Conservation (phyloP, 1,140 invertebrate species). For the Amyelois transitella region DNA sequence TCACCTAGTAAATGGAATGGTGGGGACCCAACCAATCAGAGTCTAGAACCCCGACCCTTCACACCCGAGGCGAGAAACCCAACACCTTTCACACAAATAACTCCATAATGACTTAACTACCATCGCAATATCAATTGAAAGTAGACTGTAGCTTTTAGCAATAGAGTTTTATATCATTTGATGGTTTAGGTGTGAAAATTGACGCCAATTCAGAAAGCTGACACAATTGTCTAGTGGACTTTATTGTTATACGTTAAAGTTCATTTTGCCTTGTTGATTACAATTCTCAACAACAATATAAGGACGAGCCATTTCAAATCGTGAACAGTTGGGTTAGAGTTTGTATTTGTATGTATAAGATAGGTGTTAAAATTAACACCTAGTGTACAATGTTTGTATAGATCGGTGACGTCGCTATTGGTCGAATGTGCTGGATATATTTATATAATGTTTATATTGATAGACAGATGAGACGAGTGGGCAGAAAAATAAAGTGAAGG, state of each 20-base stretch:
- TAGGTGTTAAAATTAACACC: slow-evolving; percentile 67
- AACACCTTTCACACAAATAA: slow-evolving; percentile 45
- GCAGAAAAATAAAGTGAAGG: not conserved
- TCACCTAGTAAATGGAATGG: slow-evolving; percentile 30
- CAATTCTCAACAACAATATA: slow-evolving; percentile 9
- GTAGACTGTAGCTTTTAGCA: not conserved
- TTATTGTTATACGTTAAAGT: slow-evolving; percentile 21
- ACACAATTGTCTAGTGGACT: slow-evolving; percentile 13
- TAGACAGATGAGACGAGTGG: not conserved
- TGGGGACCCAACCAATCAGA: slow-evolving; percentile 45
- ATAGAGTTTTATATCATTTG: slow-evolving; percentile 24
- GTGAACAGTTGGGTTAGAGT: not conserved
- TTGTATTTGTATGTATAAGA: not conserved
- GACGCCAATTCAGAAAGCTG: slow-evolving; percentile 51
- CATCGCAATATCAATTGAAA: slow-evolving; percentile 7
- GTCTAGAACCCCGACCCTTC: slow-evolving; percentile 47
- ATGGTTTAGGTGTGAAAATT: slow-evolving; percentile 63
- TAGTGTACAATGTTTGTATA: slow-evolving; percentile 28
- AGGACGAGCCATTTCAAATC: slow-evolving; percentile 13
- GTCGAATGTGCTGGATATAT: slow-evolving; percentile 6
- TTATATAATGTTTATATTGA: not conserved
- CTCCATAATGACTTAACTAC: slow-evolving; percentile 25
- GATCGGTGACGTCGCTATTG: slow-evolving; percentile 24
- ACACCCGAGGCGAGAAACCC: slow-evolving; percentile 66
- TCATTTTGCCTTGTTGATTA: slow-evolving; percentile 14